Base-by-base conservation (phyloP, 2,113 vertebrate genomes). In the Oriolus oriolus region DNA sequence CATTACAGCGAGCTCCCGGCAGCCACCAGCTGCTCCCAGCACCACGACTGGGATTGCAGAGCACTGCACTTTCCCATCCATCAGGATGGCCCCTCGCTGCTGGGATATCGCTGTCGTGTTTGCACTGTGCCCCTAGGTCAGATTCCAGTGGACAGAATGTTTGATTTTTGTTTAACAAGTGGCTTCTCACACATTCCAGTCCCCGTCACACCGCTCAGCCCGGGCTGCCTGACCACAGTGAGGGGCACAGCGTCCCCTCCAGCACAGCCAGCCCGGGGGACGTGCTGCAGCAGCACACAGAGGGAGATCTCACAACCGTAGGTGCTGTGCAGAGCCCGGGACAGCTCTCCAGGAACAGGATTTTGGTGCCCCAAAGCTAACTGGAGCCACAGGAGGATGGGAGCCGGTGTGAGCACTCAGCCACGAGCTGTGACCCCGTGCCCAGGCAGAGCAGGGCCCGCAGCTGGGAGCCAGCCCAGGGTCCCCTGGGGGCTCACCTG, bases 401-500 rank as follows among this genome's bases (percentile, higher is more conserved):
- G 33, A 42, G 61, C 39, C 19, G 80, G 27, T 4, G 7, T 9
- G 52, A 22, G 44, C 23, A 3, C 23, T 21, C 53, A 31, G 66
- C 50, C 73, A 14, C 0, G 4, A 57, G 7, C 81, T 7, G 35
- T 8, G 70, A 26, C 23, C 59, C 19, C 0, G 2, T 33, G 8
- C 64, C 69, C 64, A 20, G 47, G 52, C 68, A 33, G 30, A 44
- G 82, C 7, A 13, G 56, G 35, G 60, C 31, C 13, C 7, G 2
- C 5, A 4, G 4, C 37, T 4, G 65, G 47, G 21, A 16, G 63
- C 11, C 24, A 10, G 73, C 20, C 13, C 44, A 28, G 80, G 42
- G 27, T 56, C 3, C 85, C 52, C 47, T 6, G 5, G 5, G 61
- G 63, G 66, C 94, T 90, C 93, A 99, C 99, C 99, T 99, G 98